Percentiles rank a stretch among this genome's conserved stretches.
phyloP scores from a whole-genome alignment of 2,113 vertebrate species.

The Pogonocichla stellata region DNA sequence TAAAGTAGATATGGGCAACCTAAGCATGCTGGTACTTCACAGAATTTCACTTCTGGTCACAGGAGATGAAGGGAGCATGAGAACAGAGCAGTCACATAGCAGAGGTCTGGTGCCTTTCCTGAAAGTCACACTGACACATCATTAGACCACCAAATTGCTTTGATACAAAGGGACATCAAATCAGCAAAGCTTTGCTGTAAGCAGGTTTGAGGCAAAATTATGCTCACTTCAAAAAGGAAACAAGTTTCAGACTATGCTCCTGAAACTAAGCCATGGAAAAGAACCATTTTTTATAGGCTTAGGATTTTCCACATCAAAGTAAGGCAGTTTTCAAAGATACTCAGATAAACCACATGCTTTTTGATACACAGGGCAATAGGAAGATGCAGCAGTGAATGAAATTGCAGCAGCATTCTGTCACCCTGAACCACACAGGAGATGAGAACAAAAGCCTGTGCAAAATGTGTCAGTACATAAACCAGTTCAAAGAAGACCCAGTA shows the following conservation, averaged over 20 bases:
- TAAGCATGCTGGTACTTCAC: not conserved
- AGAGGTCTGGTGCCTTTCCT: not conserved
- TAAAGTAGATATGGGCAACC: not conserved
- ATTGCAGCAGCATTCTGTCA: not conserved
- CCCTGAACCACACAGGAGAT: not conserved
- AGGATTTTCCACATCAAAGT: not conserved
- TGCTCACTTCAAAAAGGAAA: not conserved
- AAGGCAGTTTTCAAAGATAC: not conserved
- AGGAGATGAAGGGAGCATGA: rapidly evolving
- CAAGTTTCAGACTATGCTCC: not conserved
- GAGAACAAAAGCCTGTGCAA: not conserved
- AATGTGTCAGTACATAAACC: not conserved
- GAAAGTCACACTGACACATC: not conserved
- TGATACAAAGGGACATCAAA: not conserved
- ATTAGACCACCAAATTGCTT: not conserved
- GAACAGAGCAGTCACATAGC: not conserved
- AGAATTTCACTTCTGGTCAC: not conserved
- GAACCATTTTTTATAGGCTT: not conserved
- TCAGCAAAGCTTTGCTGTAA: not conserved
- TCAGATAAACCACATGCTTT: not conserved
- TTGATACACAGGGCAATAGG: not conserved
- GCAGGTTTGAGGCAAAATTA: not conserved
- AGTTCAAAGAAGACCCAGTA: not conserved
- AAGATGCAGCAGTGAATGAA: not conserved
- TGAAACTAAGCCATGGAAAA: not conserved